Base-by-base conservation (phyloP, 2,888 invertebrate genomes). In the Hirtodrosophila alboralis region DNA sequence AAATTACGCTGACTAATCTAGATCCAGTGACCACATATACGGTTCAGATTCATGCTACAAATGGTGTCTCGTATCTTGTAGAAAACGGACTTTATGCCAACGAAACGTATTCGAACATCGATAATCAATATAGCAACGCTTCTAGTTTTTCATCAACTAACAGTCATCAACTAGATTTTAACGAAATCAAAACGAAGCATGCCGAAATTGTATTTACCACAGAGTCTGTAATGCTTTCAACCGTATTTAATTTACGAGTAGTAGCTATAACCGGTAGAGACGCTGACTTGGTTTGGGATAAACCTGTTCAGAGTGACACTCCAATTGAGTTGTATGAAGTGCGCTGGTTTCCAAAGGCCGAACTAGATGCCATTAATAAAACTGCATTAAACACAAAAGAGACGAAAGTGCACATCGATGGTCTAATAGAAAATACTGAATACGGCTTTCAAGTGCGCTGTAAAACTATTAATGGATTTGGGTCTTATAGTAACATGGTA, bases 391-490 rank as follows among this genome's bases (percentile, higher is more conserved):
- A 94, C 69, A 96, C 97, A 28, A 94, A 94, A 79, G 95, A 96
- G 68, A 93, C 94, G 26, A 94, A 94, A 79, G 92, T 94, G 6
- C 94, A 94, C 8, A 94, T 96, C 66, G 93, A 93, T 48, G 94
- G 94, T 14, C 91, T 98, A 28, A 93, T 94, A 87, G 95, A 95
- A 83, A 94, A 95, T 84, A 97, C 97, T n/a, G 96, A 97, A 88
- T 98, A 98, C 91, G 97, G 96, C 5, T 95, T 98, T 86, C 95
- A 97, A 92, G 97, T 98, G 1, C 93, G 98, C 76, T 97, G 97
- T n/a, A 97, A 97, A 91, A 97, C 97, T 57, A 93, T 95, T 49
- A 93, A 95, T 73, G 98, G 97, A 3, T 98, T 97, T 95, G 98
- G 98, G 38, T 96, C 97, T 71, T 97, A 95, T 88, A 97, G 97